A percentile compares a stretch with the other conserved stretches of the same genome.
phyloP scores from a whole-genome alignment of 2,113 vertebrate species.

The Pseudorasbora parva region DNA sequence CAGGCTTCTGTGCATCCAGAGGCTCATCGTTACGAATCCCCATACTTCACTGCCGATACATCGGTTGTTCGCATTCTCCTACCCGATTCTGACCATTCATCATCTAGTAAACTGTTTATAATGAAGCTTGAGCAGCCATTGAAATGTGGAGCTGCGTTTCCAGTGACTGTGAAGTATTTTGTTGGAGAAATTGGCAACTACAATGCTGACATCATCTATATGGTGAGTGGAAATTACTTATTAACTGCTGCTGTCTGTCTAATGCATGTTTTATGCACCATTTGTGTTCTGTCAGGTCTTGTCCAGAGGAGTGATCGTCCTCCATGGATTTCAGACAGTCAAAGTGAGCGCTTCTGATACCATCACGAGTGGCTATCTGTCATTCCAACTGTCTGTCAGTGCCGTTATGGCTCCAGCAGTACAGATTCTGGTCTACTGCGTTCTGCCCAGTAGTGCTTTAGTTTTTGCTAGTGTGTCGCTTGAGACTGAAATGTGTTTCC shows the following conservation, averaged over 20 bases:
- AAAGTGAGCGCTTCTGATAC: slow-evolving; percentile 50
- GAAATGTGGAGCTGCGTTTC: slow-evolving; percentile 52
- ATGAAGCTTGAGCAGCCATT: slow-evolving; percentile 49
- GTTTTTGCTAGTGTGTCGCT: neutral
- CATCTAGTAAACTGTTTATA: slow-evolving; percentile 64
- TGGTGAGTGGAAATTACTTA: slow-evolving; percentile 61
- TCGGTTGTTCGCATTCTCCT: neutral
- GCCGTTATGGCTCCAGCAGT: slow-evolving; percentile 70
- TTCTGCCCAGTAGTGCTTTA: neutral
- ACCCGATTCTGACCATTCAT: slow-evolving; percentile 26
- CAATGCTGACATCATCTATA: slow-evolving; percentile 61
- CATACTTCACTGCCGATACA: neutral
- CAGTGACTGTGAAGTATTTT: slow-evolving; percentile 66
- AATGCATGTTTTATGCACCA: too few relatives aligned
- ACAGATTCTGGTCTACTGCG: neutral
- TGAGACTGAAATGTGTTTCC: slow-evolving; percentile 79
- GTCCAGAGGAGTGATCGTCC: slow-evolving; percentile 72
- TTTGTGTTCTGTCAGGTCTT: slow-evolving; percentile 72
- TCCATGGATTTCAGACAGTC: slow-evolving; percentile 67
- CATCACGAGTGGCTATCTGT: slow-evolving; percentile 70
- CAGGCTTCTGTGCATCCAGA: slow-evolving; percentile 51
- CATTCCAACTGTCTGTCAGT: slow-evolving; percentile 69
- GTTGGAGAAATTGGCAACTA: slow-evolving; percentile 59
- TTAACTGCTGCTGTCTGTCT: too few relatives aligned
- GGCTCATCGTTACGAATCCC: fast-evolving